These are phyloP conservation scores for Pardalotus punctatus DNA, from an alignment of 2,113 vertebrate genomes.

Conservation along the genomic window DNA sequence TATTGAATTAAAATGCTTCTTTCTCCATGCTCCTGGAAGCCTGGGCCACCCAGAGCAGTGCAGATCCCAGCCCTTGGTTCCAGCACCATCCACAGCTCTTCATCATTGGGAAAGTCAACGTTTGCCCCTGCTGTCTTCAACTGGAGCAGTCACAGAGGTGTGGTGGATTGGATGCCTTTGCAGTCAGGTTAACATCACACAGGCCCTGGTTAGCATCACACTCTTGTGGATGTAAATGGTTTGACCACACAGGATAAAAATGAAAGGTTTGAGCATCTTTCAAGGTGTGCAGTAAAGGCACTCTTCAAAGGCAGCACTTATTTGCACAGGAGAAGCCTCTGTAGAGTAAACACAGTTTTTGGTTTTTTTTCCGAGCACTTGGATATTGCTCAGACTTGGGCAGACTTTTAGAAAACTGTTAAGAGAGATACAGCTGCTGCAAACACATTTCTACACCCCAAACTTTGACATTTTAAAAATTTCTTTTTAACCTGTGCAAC, in stretches of 20 bases:
- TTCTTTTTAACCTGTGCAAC: not conserved
- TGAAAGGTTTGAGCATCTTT: not conserved
- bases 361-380: not conserved
- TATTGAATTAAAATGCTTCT: not conserved
- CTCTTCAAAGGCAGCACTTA: not conserved
- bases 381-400: not conserved
- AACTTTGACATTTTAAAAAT: not conserved
- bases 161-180: not conserved
- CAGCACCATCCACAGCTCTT: not conserved
- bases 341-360: not conserved
- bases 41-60: not conserved
- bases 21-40: not conserved
- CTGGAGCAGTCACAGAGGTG: accelerated
- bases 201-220: not conserved
- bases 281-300: accelerated
- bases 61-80: not conserved
- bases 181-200: not conserved
- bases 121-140: not conserved
- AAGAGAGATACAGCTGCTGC: not conserved
- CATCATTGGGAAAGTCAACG: not conserved
- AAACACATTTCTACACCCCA: not conserved
- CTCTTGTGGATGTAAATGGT: not conserved
- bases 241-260: not conserved
- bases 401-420: not conserved
- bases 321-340: not conserved